These are phyloP conservation scores for Pseudeuparius sepicola DNA, from an alignment of 2,888 invertebrate species.

Conservation along the genomic window DNA sequence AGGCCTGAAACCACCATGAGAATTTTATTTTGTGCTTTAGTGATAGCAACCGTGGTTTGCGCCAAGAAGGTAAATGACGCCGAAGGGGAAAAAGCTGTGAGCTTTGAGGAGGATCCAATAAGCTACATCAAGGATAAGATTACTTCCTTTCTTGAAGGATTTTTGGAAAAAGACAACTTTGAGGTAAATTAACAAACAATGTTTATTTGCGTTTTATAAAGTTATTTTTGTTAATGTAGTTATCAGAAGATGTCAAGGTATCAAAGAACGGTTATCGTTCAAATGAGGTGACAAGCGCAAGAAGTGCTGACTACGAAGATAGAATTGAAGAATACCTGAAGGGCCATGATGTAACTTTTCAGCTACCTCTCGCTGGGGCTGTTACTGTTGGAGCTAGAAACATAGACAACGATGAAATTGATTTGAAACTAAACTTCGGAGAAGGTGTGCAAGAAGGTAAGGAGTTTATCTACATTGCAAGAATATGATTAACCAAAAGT, in stretches of 20 bases:
- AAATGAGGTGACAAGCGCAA: constrained; percentile 52
- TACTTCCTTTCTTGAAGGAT: constrained; percentile 53
- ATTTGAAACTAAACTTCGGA: constrained; percentile 57
- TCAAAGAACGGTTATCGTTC: constrained; percentile 58
- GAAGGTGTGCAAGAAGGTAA: constrained; percentile 32
- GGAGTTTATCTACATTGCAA: too few species aligned
- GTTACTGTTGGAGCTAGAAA: constrained; percentile 70
- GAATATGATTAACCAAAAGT: neutral
- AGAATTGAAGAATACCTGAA: constrained; percentile 61
- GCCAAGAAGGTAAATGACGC: too few species aligned
- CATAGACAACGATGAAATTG: constrained; percentile 64
- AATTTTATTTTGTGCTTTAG: constrained; percentile 37
- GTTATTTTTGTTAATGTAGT: constrained; percentile 39
- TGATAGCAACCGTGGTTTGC: constrained; percentile 56
- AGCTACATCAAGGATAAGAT: constrained; percentile 76
- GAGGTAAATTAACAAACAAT: constrained; percentile 10
- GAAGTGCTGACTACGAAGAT: constrained; percentile 51
- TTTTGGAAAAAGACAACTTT: constrained; percentile 63
- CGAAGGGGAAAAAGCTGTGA: constrained; percentile 60
- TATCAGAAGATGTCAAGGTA: constrained; percentile 65
- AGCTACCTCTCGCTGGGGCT: constrained; percentile 60
- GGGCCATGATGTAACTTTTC: constrained; percentile 70
- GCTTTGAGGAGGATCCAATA: constrained; percentile 67
- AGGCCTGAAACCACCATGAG: too few species aligned
- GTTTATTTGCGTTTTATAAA: constrained; percentile 6